Percentiles rank a stretch among this genome's conserved stretches.
Conservation (phyloP, 2,113 vertebrate genomes). For the Rhinichthys klamathensis region DNA sequence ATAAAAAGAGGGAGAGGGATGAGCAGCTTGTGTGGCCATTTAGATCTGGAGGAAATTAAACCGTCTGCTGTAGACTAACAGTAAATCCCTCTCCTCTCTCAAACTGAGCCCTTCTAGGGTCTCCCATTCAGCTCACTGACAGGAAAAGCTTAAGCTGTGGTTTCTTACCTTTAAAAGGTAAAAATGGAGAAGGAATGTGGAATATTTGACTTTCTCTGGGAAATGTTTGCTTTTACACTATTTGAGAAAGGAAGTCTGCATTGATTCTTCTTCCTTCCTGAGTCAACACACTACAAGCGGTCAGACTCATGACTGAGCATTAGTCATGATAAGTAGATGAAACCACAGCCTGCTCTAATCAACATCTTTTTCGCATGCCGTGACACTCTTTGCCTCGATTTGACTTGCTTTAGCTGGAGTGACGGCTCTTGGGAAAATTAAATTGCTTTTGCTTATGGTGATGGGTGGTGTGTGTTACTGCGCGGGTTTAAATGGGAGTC, state of each 20-base stretch:
- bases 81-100: constrained; percentile 27
- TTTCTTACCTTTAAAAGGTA: constrained; percentile 23
- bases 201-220: constrained; percentile 45
- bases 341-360: constrained; percentile 27
- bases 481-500: constrained; percentile 7
- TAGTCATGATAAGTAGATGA: constrained; percentile 4
- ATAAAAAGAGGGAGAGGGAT: not conserved
- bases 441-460: not conserved
- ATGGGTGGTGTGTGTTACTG: constrained; percentile 4
- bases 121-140: constrained; percentile 6
- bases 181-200: constrained; percentile 17
- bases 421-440: not conserved
- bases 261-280: constrained; percentile 53
- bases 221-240: constrained; percentile 36
- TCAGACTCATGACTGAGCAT: constrained; percentile 19
- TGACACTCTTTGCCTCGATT: not conserved
- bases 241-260: constrained; percentile 10
- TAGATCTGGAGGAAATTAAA: constrained; percentile 44
- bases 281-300: constrained; percentile 17
- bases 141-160: constrained; percentile 13
- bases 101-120: not conserved
- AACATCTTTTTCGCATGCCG: not conserved
- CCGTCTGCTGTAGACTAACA: constrained; percentile 17
- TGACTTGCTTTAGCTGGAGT: not conserved
- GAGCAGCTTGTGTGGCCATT: constrained; percentile 39